Conservation (phyloP, 2,888 invertebrate genomes). For the Mythimna ferrago region DNA sequence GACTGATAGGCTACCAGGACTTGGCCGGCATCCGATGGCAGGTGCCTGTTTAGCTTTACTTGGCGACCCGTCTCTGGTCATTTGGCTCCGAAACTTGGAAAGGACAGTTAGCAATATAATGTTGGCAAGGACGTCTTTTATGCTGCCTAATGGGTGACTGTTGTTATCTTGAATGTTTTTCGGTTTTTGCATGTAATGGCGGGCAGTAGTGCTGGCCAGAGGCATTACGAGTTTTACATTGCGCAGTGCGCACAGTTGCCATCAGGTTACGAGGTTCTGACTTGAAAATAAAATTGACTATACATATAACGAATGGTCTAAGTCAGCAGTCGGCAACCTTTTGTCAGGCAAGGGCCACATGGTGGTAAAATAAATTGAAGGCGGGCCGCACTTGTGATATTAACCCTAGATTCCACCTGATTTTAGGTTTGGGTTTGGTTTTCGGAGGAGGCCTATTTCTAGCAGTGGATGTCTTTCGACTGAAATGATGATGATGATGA, state of each 20-base stretch:
- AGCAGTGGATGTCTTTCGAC: no score
- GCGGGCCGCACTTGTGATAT: no score
- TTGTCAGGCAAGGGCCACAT: no score
- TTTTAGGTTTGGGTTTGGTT: no score
- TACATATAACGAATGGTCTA: no score
- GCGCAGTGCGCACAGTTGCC: neutral
- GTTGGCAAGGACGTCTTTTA: conserved; percentile 68
- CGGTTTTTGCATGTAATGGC: conserved; percentile 15
- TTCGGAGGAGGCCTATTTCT: no score
- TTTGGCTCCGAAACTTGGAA: conserved; percentile 72
- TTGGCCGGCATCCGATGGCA: conserved; percentile 74
- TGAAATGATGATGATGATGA: no score
- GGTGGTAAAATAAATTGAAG: no score
- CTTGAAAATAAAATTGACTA: neutral
- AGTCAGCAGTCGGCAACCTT: no score
- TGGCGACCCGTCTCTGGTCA: conserved; percentile 73
- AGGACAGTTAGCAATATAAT: conserved; percentile 65
- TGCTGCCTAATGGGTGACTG: conserved; percentile 37
- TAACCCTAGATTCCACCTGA: no score
- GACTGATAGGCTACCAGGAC: conserved; percentile 64
- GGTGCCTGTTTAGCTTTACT: conserved; percentile 75
- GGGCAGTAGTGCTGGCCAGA: neutral
- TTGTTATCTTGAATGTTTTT: conserved; percentile 38
- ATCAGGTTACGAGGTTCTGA: neutral
- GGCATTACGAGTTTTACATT: neutral